phyloP scores from a whole-genome alignment of 2,113 vertebrate genomes.

The Gasterosteus aculeatus region DNA sequence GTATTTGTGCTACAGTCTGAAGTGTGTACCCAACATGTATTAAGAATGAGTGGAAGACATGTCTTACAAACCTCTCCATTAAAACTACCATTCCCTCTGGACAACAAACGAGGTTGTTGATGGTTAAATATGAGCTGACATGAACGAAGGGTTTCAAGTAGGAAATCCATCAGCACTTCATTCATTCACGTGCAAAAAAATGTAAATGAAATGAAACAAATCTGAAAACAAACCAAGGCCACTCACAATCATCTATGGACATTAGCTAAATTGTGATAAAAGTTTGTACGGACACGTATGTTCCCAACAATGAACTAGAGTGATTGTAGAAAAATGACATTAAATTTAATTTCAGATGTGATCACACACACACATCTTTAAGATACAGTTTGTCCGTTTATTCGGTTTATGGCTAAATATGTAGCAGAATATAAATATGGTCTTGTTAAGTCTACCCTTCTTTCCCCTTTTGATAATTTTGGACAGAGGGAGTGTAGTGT shows the following conservation, averaged over 20 bases:
- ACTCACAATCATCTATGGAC: no score
- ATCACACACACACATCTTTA: neutral
- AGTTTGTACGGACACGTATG: neutral
- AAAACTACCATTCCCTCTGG: neutral
- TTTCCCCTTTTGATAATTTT: conserved; percentile 9
- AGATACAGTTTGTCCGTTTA: no score
- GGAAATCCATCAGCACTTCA: conserved; percentile 1
- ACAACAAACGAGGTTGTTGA: neutral
- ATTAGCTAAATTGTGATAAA: neutral
- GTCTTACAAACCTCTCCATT: neutral
- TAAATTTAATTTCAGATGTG: no score
- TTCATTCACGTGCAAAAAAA: neutral
- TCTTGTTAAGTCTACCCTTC: neutral
- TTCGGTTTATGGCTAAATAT: no score
- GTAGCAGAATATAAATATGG: neutral
- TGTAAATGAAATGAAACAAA: neutral
- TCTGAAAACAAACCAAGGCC: neutral
- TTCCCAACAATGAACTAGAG: no score
- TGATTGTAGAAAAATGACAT: no score
- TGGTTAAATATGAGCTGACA: conserved; percentile 15
- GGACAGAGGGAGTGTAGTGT: neutral
- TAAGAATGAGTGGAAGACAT: conserved; percentile 3
- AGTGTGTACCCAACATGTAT: neutral
- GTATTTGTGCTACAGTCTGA: neutral
- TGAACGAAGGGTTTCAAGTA: conserved; percentile 10